Evolutionary conservation across 2,113 vertebrate species (phyloP), one percentile per base, ranked within the genome.

Genomic region (Pelmatolapia mariae): DNA sequence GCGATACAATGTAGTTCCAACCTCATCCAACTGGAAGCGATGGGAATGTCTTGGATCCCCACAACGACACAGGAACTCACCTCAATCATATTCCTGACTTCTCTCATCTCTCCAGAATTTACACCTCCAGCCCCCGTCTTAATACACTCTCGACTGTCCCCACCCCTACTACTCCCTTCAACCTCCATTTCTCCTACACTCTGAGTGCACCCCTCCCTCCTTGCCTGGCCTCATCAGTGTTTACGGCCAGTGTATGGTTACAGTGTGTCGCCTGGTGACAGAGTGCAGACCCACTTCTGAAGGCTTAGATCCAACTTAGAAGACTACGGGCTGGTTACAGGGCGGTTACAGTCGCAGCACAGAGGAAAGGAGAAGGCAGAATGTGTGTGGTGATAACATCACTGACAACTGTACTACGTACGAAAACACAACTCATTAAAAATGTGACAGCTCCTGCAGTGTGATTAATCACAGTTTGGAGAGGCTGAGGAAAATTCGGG

Each of bases 171-270:
- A 78, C 45, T 50, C 26, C 73, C 73, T 50, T 52, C 73, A 31
- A 13, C 16, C n/a, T 71, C 38, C 15, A 40, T 40, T 76, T 71
- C 76, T 45, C 47, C 53, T 81, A 18, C 31, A 11, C 81, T 81
- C 50, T 29, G 29, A n/a, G 38, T 40, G 40, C 9, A 36, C 24
- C 81, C 57, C 71, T 78, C 24, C 52, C 43, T 59, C 68, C 52
- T 82, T 36, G 40, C 50, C 85, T 43, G 83, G 84, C 71, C 86
- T 8, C 78, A 40, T 79, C 90, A 84, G 87, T 95, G 93, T 95
- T 94, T 95, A 94, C 84, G 89, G 88, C 86, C 83, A 89, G 93
- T 93, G 89, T 95, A 87, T 31, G 82, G 92, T 95, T 95, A 91
- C 94, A 90, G 90, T 54, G 87, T 92, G 91, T 93, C 80, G 40